Conservation (phyloP, 2,797 vertebrate genomes). For the Pangasius sanitwongsei region DNA sequence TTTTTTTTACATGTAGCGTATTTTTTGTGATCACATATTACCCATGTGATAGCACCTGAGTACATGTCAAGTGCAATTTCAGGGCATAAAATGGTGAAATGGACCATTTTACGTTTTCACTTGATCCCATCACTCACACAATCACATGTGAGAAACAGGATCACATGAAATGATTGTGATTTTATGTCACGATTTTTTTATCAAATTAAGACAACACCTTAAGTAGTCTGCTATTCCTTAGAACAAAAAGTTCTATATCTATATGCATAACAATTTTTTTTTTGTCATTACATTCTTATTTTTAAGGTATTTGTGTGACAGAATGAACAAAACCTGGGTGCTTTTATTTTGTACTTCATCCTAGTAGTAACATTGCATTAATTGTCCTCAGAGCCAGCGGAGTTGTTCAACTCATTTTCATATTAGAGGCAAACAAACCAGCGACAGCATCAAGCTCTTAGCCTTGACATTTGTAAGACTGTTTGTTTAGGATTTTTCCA, state of each 20-base stretch:
- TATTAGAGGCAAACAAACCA: conserved; percentile 29
- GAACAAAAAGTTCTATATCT: background rate
- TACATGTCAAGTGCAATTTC: background rate
- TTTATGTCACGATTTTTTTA: background rate
- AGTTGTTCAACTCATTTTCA: conserved; percentile 22
- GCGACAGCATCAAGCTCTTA: conserved; percentile 35
- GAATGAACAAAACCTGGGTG: background rate
- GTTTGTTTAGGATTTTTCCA: conserved; percentile 55
- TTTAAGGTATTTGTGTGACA: background rate
- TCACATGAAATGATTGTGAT: background rate
- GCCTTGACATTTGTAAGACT: conserved; percentile 46
- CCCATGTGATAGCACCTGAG: background rate
- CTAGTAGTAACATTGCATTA: background rate
- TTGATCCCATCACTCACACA: background rate
- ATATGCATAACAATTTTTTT: background rate
- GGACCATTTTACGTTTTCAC: background rate
- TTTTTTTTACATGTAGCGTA: background rate
- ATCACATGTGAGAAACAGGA: no score
- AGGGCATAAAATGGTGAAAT: background rate
- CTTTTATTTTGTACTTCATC: conserved; percentile 4
- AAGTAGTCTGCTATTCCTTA: background rate
- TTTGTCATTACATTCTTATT: background rate
- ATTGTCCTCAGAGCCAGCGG: conserved; percentile 15
- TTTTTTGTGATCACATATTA: background rate
- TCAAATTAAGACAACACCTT: background rate